Base-by-base conservation (phyloP, 1,140 invertebrate genomes). In the Ruditapes philippinarum region DNA sequence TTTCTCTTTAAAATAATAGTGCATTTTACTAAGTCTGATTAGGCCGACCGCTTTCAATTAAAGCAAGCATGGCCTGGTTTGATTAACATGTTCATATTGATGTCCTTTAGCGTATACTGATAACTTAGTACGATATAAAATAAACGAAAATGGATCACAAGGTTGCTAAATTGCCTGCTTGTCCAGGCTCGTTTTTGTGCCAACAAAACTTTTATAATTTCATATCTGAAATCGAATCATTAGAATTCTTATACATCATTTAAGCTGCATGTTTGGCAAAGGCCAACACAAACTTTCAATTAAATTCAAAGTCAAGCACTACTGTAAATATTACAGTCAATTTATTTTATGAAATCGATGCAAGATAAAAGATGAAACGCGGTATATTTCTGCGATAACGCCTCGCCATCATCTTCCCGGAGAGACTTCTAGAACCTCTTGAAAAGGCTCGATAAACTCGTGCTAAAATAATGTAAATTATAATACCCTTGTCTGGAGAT, bases 281-380 rank as follows among this genome's bases (percentile, higher is more conserved):
- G 45, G 36, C 45, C 74, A 78, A 78, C 74, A 78, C 74, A 78
- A 78, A 78, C 74, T 78, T 78, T 78, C 74, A 78, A 78, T 78
- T 78, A 78, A 78, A 78, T 78, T 51, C 74, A 54, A 54, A 78
- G 74, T 78, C 74, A 78, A 78, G 74, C 45, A 51, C 74, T 49
- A 51, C 74, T 78, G 22, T 78, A 78, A 78, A 78, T 51, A 78
- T 51, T 57, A 45, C 74, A 78, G 74, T 78, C 74, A 78, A 78
- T 78, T 78, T 78, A 78, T 51, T 78, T 78, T 78, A 78, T 36
- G 42, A 78, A 78, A 78, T 78, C 74, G 74, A 78, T 78, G 74
- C 31, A 54, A 78, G 74, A 78, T 78, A 78, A 78, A 78, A 78
- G 74, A 78, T 78, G 74, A 51, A 78, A 78, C 42, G 74, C 49